Percentiles rank a stretch among this genome's conserved stretches.
These are phyloP conservation scores for Cariama cristata DNA, from an alignment of 2,113 vertebrate genomes.

Conservation along the genomic window DNA sequence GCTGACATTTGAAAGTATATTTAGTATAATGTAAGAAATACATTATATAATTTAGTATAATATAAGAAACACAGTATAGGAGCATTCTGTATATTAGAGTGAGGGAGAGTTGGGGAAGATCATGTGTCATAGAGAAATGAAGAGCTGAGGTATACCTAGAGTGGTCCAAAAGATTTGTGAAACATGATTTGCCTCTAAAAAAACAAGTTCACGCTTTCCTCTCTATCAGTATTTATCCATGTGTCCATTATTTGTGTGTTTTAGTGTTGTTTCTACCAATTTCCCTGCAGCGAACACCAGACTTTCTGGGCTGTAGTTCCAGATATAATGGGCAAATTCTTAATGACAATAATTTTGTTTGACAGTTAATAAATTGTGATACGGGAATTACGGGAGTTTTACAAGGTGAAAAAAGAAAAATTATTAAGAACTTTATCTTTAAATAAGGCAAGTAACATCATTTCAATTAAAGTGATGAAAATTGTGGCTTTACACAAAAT, in stretches of 20 bases:
- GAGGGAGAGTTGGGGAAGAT: background rate
- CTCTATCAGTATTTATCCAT: background rate
- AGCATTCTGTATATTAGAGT: background rate
- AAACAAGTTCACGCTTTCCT: background rate
- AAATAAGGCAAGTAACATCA: background rate
- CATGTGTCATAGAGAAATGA: background rate
- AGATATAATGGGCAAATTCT: background rate
- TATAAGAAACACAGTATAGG: accelerated
- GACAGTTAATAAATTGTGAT: background rate
- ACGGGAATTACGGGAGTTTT: background rate
- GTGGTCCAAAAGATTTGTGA: background rate
- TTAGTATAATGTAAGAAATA: background rate
- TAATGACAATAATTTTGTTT: background rate
- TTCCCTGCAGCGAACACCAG: background rate
- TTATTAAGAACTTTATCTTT: background rate
- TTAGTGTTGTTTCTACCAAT: background rate
- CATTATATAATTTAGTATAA: background rate
- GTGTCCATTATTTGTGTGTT: background rate
- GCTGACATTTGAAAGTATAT: background rate
- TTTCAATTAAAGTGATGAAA: background rate
- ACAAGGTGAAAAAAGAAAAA: background rate
- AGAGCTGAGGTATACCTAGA: background rate
- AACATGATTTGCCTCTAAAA: background rate
- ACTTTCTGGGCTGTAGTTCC: background rate
- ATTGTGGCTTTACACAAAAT: background rate